phyloP scores from a whole-genome alignment of 2,113 vertebrate genomes.

The Oncorhynchus clarkii region DNA sequence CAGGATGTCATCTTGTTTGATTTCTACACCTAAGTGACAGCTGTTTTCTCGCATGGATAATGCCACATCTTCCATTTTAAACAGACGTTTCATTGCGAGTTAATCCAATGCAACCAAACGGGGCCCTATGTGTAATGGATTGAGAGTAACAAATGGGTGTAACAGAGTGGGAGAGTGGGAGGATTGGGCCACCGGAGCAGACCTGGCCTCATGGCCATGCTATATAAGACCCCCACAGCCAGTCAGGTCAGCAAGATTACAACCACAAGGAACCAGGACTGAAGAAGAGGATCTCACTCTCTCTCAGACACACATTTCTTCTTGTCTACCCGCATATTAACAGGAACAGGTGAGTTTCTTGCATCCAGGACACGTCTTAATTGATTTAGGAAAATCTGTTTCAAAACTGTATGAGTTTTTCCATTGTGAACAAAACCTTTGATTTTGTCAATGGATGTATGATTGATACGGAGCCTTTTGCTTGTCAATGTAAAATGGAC shows the following conservation, averaged over 20 bases:
- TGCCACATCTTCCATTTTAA: slow-evolving; percentile 27
- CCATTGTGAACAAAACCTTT: neutral
- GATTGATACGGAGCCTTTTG: neutral
- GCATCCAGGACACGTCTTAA: neutral
- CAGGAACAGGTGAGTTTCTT: slow-evolving; percentile 50
- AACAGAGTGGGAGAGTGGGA: slow-evolving; percentile 15
- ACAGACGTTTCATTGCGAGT: slow-evolving; percentile 41
- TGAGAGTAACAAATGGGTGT: slow-evolving; percentile 61
- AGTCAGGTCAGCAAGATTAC: slow-evolving; percentile 19
- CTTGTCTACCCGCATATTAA: neutral
- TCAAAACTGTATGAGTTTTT: neutral
- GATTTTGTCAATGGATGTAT: neutral
- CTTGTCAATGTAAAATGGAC: neutral
- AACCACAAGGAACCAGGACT: slow-evolving; percentile 30
- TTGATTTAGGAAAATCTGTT: neutral
- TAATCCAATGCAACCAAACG: slow-evolving; percentile 20
- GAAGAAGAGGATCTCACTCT: slow-evolving; percentile 39
- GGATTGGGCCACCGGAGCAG: slow-evolving; percentile 6
- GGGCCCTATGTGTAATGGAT: slow-evolving; percentile 65
- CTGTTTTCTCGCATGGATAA: slow-evolving; percentile 56
- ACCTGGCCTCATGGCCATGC: neutral
- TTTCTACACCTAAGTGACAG: slow-evolving; percentile 63
- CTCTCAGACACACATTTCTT: neutral
- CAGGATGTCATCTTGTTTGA: slow-evolving; percentile 70
- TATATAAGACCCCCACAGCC: slow-evolving; percentile 24